Evolutionary conservation across 2,797 vertebrate species (phyloP), one percentile per base, ranked within the genome.

Genomic region (Acipenser oxyrinchus): DNA sequence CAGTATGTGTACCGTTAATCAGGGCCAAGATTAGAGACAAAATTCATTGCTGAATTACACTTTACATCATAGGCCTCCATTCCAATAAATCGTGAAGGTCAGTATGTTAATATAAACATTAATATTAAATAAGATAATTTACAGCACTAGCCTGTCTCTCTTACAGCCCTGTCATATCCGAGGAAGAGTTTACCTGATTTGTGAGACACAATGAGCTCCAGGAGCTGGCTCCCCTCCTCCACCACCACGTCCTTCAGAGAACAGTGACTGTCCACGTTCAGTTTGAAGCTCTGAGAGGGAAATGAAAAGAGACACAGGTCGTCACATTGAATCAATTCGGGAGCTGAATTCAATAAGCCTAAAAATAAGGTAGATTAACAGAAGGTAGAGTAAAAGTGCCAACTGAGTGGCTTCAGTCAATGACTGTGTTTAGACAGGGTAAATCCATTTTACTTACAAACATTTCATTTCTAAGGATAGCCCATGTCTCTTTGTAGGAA

Each of bases 61-160:
- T 61, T 62, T 67, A 69, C 60, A 68, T 64, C 58, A 55, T 63
- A 57, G 65, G 66, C 63, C 50, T 6, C 63, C 59, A 13, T 37
- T 62, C 50, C 15, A 12, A 15, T 92, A 92, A 90, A 91, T 92
- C 88, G 87, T 91, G 90, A 92, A 93, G 92, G 92, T 94, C 92
- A 91, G 88, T 87, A 90, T 92, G 91, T 93, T 94, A 94, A 94
- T 94, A 88, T 91, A 94, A 93, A 93, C 91, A 92, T 94, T 93
- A 94, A 94, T 94, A 93, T 93, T 94, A 90, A 89, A 94, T 94
- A 91, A 91, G 87, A 85, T 87, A 89, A 89, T 89, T 89, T 89
- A 88, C 83, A 86, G 87, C 87, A 89, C 86, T 85, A 18, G 82
- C 87, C 82, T 87, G 85, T 85, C 86, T 83, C 85, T 86, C 87